Percentiles rank a stretch among this genome's conserved stretches.
These are phyloP conservation scores for Takifugu rubripes DNA, from an alignment of 2,797 vertebrate genomes.

Conservation along the genomic window DNA sequence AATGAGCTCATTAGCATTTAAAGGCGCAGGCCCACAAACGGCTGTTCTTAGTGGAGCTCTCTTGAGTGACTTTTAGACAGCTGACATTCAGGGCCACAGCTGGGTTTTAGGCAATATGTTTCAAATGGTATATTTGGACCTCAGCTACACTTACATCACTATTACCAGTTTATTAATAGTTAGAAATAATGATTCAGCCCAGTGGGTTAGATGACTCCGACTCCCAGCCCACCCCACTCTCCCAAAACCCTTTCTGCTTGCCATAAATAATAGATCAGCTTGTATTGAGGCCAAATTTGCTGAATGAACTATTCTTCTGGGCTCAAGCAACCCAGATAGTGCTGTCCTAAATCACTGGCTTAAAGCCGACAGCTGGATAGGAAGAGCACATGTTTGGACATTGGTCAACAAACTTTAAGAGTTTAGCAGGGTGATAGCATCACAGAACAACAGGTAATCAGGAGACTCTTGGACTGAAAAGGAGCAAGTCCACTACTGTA, in stretches of 20 bases:
- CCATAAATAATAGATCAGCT: constrained; percentile 50
- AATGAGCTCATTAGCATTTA: no score
- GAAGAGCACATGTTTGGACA: not conserved
- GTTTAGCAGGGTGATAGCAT: not conserved
- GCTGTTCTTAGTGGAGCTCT: no score
- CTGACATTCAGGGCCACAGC: no score
- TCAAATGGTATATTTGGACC: no score
- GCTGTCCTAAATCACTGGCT: constrained; percentile 10
- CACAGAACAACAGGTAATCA: not conserved
- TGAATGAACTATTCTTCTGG: constrained; percentile 36
- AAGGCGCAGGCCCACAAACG: no score
- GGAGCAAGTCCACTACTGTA: no score
- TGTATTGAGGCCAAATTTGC: constrained; percentile 16
- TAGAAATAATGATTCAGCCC: constrained; percentile 19
- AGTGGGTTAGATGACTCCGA: constrained; percentile 12
- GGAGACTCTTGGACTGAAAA: not conserved
- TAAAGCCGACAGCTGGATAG: not conserved
- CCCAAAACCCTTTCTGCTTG: constrained; percentile 24
- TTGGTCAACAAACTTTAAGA: not conserved
- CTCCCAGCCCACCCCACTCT: constrained; percentile 6
- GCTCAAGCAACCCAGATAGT: constrained; percentile 30
- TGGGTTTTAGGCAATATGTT: no score
- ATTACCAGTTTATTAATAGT: constrained; percentile 8
- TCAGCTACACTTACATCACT: constrained; percentile 15
- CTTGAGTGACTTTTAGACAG: no score